A percentile compares a stretch with the other conserved stretches of the same genome.
Evolutionary conservation across 2,888 invertebrate species (phyloP).

Genomic region (Lymantria monacha): DNA sequence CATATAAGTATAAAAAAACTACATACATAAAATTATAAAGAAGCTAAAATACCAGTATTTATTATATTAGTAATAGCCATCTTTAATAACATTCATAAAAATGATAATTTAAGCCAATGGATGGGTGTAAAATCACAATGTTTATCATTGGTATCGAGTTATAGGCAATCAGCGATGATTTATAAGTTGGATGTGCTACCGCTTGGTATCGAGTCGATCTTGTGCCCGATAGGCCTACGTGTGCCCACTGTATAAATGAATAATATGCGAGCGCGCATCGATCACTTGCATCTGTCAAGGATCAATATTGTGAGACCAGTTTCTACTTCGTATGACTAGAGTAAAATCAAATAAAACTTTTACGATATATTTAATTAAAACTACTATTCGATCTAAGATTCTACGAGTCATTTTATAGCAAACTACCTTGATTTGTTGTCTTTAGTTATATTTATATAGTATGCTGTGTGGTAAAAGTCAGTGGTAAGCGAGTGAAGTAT

Average conservation of each 20-base stretch:
- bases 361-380: constrained; percentile 28
- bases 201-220: constrained; percentile 50
- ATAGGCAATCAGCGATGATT: constrained; percentile 66
- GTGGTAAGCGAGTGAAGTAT: too few relatives aligned
- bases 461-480: too few relatives aligned
- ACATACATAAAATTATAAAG: too few relatives aligned
- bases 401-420: too few relatives aligned
- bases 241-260: constrained; percentile 31
- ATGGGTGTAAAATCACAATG: constrained; percentile 47
- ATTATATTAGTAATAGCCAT: too few relatives aligned
- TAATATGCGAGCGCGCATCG: constrained; percentile 40
- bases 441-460: too few relatives aligned
- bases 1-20: too few relatives aligned
- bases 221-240: constrained; percentile 50
- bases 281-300: constrained; percentile 40
- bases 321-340: constrained; percentile 24
- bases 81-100: too few relatives aligned
- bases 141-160: constrained; percentile 61
- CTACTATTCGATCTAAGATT: neutral
- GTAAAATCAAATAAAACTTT: constrained; percentile 26
- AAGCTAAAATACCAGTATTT: too few relatives aligned
- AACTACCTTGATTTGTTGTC: too few relatives aligned
- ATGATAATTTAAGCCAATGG: too few relatives aligned
- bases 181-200: constrained; percentile 60
- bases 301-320: constrained; percentile 43